phyloP scores from a whole-genome alignment of 2,113 vertebrate species.

The Bubalus kerabau region DNA sequence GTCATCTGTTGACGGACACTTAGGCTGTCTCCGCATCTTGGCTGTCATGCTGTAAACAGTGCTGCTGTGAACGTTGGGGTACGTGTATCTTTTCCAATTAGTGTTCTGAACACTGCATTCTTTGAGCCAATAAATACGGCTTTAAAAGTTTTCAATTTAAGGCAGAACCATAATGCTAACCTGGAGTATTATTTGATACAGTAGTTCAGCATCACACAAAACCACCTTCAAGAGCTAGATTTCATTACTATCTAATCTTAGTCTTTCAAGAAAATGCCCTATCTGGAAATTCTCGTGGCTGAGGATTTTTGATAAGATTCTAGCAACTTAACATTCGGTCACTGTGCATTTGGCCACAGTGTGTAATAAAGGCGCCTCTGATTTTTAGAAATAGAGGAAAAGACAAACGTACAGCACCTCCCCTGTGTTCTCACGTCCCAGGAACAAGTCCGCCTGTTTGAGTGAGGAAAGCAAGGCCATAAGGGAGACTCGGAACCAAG shows the following conservation, averaged over 20 bases:
- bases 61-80: neutral
- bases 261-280: neutral
- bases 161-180: neutral
- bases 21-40: rapidly evolving
- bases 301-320: neutral
- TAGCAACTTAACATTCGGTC: neutral
- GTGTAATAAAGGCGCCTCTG: no score
- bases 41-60: rapidly evolving
- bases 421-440: neutral
- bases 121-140: neutral
- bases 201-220: neutral
- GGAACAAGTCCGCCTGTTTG: rapidly evolving
- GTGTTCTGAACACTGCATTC: no score
- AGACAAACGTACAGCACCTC: neutral
- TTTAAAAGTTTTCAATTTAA: neutral
- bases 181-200: neutral
- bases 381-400: neutral
- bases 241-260: neutral
- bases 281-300: neutral
- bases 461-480: neutral
- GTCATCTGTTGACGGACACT: neutral
- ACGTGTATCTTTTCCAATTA: neutral
- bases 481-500: neutral
- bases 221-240: neutral
- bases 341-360: neutral